Conservation (phyloP, 2,113 vertebrate genomes). For the Leptobrachium ailaonicum region DNA sequence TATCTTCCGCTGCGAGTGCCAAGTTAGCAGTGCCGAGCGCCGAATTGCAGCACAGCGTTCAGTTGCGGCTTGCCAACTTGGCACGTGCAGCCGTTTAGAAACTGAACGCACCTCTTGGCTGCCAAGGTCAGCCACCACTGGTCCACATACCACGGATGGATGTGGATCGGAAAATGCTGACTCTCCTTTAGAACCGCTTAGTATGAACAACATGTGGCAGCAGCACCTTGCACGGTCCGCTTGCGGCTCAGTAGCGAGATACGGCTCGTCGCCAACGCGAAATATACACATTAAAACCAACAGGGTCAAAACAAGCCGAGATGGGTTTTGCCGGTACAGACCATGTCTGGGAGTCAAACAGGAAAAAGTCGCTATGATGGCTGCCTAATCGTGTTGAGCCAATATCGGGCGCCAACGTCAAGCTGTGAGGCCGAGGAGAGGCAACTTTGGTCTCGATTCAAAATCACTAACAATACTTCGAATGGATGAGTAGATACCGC, state of each 20-base stretch:
- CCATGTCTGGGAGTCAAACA: not conserved
- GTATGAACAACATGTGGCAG: no score
- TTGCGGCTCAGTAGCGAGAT: not conserved
- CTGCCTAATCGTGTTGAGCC: not conserved
- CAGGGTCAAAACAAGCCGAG: not conserved
- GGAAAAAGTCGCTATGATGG: not conserved
- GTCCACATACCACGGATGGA: no score
- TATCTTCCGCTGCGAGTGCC: no score
- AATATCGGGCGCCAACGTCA: conserved; percentile 32
- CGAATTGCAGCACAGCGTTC: no score
- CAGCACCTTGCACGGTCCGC: no score
- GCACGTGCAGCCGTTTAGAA: no score
- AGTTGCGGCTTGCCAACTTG: no score
- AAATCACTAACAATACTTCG: conserved; percentile 12
- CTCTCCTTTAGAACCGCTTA: no score
- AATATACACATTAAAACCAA: not conserved
- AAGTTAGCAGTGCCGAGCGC: no score
- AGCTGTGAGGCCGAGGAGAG: conserved; percentile 54
- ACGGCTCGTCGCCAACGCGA: not conserved
- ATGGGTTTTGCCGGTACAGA: not conserved
- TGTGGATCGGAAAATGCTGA: no score
- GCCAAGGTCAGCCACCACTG: no score
- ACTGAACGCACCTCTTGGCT: no score
- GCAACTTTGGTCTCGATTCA: conserved; percentile 60
- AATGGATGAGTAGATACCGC: conserved; percentile 35